A percentile compares a stretch with the other conserved stretches of the same genome.
Evolutionary conservation across 2,797 vertebrate species (phyloP).

Genomic region (Clamator glandarius): DNA sequence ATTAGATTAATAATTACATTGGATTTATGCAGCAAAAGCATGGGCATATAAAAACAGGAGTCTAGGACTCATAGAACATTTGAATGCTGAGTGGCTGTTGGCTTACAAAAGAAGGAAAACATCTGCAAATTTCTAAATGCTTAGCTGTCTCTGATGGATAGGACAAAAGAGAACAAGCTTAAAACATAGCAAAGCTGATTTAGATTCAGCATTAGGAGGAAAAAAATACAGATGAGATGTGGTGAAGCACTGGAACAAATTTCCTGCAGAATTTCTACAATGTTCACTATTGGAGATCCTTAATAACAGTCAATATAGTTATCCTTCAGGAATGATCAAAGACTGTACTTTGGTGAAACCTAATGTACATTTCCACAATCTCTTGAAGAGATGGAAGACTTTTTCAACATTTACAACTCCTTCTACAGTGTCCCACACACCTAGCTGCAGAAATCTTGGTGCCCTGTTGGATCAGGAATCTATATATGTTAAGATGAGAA

Average conservation of each 20-base stretch:
- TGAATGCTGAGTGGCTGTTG: not conserved
- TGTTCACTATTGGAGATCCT: not conserved
- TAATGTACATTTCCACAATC: not conserved
- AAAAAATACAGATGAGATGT: not conserved
- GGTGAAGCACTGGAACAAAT: not conserved
- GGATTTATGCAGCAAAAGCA: not conserved
- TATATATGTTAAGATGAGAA: not conserved
- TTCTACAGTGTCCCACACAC: not conserved
- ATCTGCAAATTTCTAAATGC: slow-evolving; percentile 13
- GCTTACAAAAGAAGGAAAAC: not conserved
- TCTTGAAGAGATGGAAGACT: not conserved
- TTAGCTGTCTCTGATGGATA: not conserved
- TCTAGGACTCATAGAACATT: not conserved
- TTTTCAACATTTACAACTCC: not conserved
- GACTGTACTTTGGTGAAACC: not conserved
- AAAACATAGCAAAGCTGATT: not conserved
- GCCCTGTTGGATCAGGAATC: not conserved
- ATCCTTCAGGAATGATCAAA: not conserved
- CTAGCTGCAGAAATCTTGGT: not conserved
- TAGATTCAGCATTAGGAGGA: not conserved
- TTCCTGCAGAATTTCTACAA: not conserved
- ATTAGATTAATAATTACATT: not conserved
- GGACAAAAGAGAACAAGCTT: not conserved
- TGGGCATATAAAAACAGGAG: not conserved
- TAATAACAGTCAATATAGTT: not conserved